Base-by-base conservation (phyloP, 2,797 vertebrate species). In the Aeoliscus strigatus region DNA sequence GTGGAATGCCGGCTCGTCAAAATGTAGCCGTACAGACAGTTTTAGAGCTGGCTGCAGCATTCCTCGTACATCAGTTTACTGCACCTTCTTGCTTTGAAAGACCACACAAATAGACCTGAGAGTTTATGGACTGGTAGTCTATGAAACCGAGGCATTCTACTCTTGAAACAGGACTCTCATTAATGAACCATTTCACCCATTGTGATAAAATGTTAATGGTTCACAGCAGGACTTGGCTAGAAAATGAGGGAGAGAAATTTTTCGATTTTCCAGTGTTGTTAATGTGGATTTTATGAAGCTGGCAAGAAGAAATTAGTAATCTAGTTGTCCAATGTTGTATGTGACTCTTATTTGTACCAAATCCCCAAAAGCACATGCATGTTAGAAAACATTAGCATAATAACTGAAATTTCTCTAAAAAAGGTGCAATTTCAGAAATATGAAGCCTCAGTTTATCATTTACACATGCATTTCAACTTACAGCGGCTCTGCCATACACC, bases 231-330 rank as follows among this genome's bases (percentile, higher is more conserved):
- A 57, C 49, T 27, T 39, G 29, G 30, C 60, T 66, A 55, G 33
- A 69, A 71, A 81, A 74, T 33, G 15, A 33, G 39, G 23, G 53
- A 70, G 18, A 69, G 77, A 63, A 74, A 70, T 44, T 42, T 45
- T 50, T 71, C 25, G 30, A 48, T 55, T 77, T 79, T 80, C 57
- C 76, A 79, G 26, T 18, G 41, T 33, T 43, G 37, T 77, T 58
- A 81, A 82, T 55, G 43, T 43, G 5, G 37, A 47, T 70, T 82
- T 80, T 54, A 83, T 52, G 35, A 65, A 64, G 55, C 55, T 4
- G n/a, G 16, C 35, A 38, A 39, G 35, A 40, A 62, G 39, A 46
- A 31, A 51, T 39, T 45, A 43, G 42, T 49, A 26, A 38, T 45
- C 23, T 38, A 41, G 35, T 51, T 44, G 35, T 60, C 32, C 36